phyloP scores from a whole-genome alignment of 2,888 invertebrate species.

The Polia nebulosa region DNA sequence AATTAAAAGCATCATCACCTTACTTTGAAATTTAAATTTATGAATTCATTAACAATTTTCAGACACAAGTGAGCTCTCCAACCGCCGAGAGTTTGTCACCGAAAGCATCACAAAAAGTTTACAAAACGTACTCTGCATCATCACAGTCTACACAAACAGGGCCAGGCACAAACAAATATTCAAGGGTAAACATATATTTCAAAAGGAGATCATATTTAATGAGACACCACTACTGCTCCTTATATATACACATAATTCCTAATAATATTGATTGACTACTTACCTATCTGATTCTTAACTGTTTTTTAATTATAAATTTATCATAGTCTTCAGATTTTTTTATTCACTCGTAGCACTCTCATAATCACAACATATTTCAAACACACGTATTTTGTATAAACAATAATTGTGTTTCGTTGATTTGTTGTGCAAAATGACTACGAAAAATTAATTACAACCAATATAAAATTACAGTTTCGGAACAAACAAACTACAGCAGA shows the following conservation, averaged over 20 bases:
- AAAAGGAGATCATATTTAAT: slow-evolving; percentile 15
- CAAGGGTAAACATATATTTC: slow-evolving; percentile 81
- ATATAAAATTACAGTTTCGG: slow-evolving; percentile 83
- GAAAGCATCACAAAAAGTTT: slow-evolving; percentile 89
- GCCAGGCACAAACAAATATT: slow-evolving; percentile 81
- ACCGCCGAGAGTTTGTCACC: slow-evolving; percentile 87
- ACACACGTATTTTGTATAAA: slow-evolving; percentile 9
- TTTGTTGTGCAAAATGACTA: slow-evolving; percentile 8
- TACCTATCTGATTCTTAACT: too few relatives aligned
- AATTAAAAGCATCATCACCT: background rate
- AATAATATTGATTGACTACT: background rate
- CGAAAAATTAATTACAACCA: too few relatives aligned
- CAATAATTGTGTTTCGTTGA: slow-evolving; percentile 2
- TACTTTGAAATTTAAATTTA: background rate
- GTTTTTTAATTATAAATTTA: background rate
- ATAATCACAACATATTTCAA: slow-evolving; percentile 21
- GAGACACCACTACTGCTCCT: background rate
- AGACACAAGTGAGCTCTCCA: slow-evolving; percentile 88
- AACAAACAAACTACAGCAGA: slow-evolving; percentile 74
- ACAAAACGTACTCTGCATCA: slow-evolving; percentile 84
- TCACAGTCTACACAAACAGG: slow-evolving; percentile 83
- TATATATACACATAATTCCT: too few relatives aligned
- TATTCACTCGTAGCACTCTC: background rate
- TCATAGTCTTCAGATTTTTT: background rate
- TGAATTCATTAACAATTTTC: slow-evolving; percentile 71